Percentiles rank a stretch among this genome's conserved stretches.
Conservation (phyloP, 2,888 invertebrate species). For the Orthosia cruda region DNA sequence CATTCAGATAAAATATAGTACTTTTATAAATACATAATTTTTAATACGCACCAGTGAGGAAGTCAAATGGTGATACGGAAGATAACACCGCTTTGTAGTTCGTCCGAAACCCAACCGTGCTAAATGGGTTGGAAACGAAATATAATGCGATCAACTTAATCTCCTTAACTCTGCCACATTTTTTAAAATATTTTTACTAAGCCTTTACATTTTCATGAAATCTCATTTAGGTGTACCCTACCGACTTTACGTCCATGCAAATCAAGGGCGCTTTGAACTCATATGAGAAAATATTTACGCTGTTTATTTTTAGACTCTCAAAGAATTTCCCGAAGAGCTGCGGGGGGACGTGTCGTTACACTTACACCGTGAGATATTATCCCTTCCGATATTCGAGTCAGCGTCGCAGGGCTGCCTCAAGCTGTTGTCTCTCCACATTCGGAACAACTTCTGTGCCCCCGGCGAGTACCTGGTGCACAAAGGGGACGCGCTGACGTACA, state of each 20-base stretch:
- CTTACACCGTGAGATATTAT: conserved; percentile 98
- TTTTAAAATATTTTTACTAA: conserved; percentile 62
- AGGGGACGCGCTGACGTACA: conserved; percentile 98
- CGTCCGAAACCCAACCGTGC: too few species aligned
- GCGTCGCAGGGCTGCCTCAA: conserved; percentile 99
- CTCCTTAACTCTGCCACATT: too few species aligned
- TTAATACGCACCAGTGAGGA: too few species aligned
- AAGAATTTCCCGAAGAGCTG: conserved; percentile 99
- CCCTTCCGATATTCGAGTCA: conserved; percentile 98
- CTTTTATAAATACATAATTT: too few species aligned
- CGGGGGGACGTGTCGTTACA: conserved; percentile 99
- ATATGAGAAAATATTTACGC: conserved; percentile 49
- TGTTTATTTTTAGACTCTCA: conserved; percentile 94
- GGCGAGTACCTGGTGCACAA: conserved; percentile 98
- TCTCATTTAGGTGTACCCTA: conserved; percentile 32
- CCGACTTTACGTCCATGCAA: conserved; percentile 35
- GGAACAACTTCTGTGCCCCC: conserved; percentile 98
- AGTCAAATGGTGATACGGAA: too few species aligned
- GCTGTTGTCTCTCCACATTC: conserved; percentile 97
- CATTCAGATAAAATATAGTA: conserved; percentile 20
- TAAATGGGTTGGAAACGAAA: too few species aligned
- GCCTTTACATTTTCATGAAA: conserved; percentile 50
- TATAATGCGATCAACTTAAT: too few species aligned
- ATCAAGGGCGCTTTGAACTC: conserved; percentile 52
- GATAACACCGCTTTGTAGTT: too few species aligned